Base-by-base conservation (phyloP, 2,797 vertebrate species). In the Tapera naevia region DNA sequence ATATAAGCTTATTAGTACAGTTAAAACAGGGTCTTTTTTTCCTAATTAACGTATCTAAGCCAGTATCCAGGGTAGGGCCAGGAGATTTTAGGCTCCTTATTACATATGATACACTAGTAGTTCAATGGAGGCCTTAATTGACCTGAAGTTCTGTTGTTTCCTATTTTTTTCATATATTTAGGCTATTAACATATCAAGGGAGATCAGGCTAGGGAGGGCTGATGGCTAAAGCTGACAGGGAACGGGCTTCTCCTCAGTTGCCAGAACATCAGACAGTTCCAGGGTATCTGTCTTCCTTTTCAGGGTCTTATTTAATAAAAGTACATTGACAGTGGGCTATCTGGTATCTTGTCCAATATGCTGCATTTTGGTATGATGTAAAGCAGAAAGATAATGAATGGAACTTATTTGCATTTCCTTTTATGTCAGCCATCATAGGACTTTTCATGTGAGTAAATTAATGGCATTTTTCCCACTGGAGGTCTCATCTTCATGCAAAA, bases 71-170 rank as follows among this genome's bases (percentile, higher is more conserved):
- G 86, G 66, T 87, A 88, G 82, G 84, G 32, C 23, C 62, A 83
- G 48, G 70, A 88, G 75, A 95, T 89, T 96, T 96, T 89, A 93
- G 86, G 37, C 35, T 90, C 62, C 72, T 89, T 96, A 45, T 86
- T 94, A 91, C 41, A 80, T 83, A 80, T 14, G 11, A n/a, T 35
- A 89, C 69, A 74, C 65, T 86, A 87, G 30, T 61, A 81, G 65
- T 91, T 94, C 82, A 81, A 80, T 84, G 66, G 83, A 95, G 93
- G 57, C n/a, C 89, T 96, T 96, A 93, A 95, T 30, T 95, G 89
- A 94, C 83, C 60, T 86, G 60, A 78, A 85, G 88, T 54, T 95
- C 94, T 95, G 48, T 91, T 97, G 66, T 78, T 94, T 91, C 37
- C 61, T 64, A 50, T 57, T 79, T 91, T 54, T 90, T 54, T 82